These are phyloP conservation scores for Syngnathus typhle DNA, from an alignment of 2,113 vertebrate genomes.

Conservation along the genomic window DNA sequence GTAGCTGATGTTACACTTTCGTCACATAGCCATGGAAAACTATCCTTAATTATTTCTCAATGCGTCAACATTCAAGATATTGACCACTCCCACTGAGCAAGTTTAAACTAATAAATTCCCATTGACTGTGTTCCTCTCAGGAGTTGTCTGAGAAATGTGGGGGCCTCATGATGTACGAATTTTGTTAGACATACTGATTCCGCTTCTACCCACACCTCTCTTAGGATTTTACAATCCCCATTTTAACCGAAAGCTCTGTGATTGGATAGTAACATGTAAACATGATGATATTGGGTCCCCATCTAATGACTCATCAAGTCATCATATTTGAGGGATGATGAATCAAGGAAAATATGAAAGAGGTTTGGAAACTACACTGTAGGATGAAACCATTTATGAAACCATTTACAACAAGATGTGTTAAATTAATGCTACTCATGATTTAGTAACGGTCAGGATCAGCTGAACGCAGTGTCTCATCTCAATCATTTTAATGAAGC, in stretches of 20 bases:
- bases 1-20: background rate
- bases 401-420: background rate
- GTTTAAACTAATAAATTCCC: background rate
- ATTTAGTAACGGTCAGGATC: background rate
- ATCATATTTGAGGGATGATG: background rate
- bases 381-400: background rate
- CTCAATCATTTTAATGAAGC: too few relatives aligned
- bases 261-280: conserved; percentile 31
- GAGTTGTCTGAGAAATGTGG: conserved; percentile 30
- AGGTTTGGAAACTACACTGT: background rate
- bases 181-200: conserved; percentile 17
- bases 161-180: conserved; percentile 28
- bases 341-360: background rate
- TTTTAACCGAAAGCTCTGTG: conserved; percentile 43
- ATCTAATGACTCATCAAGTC: conserved; percentile 9
- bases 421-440: background rate
- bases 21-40: background rate
- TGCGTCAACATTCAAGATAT: background rate
- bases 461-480: background rate
- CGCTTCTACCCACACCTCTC: conserved; percentile 43
- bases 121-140: background rate
- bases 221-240: conserved; percentile 55
- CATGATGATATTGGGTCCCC: conserved; percentile 7
- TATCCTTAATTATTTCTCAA: background rate
- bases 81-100: background rate